Percentiles rank a stretch among this genome's conserved stretches.
These are phyloP conservation scores for Diloba caeruleocephala DNA, from an alignment of 2,888 invertebrate species.

Conservation along the genomic window DNA sequence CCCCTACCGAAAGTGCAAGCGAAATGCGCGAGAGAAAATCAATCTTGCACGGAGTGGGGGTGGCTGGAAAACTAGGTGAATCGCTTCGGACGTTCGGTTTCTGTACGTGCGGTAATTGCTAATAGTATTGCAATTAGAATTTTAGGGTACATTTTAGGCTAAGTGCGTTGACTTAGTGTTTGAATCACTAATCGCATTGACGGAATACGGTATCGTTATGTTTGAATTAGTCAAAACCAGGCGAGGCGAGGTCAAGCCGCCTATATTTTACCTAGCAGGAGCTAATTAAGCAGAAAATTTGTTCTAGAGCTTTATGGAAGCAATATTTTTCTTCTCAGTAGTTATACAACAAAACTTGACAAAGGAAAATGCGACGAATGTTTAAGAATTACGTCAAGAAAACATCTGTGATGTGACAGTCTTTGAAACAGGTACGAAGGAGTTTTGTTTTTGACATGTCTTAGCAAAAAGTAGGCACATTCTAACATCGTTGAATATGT, in stretches of 20 bases:
- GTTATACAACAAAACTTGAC: conserved; percentile 8
- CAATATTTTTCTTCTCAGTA: conserved; percentile 7
- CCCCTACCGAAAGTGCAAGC: conserved; percentile 84
- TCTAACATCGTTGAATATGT: conserved; percentile 9
- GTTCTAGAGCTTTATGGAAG: background rate
- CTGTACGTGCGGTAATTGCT: conserved; percentile 63
- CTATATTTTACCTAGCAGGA: conserved; percentile 28
- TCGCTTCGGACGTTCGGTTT: conserved; percentile 69
- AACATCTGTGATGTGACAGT: conserved; percentile 25
- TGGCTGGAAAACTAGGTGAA: conserved; percentile 85
- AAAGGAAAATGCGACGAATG: conserved; percentile 22
- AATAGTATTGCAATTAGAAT: conserved; percentile 63
- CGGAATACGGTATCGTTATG: conserved; percentile 19
- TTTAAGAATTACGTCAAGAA: conserved; percentile 24
- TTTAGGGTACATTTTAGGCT: conserved; percentile 37
- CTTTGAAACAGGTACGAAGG: conserved; percentile 25
- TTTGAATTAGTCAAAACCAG: conserved; percentile 13
- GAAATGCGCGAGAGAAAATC: conserved; percentile 87
- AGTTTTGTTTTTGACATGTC: conserved; percentile 27
- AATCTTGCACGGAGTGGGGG: conserved; percentile 85
- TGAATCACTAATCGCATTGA: conserved; percentile 26
- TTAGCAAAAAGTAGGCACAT: conserved; percentile 7
- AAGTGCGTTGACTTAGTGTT: conserved; percentile 14
- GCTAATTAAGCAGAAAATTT: conserved; percentile 10
- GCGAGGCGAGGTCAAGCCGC: conserved; percentile 13